Evolutionary conservation across 2,113 vertebrate species (phyloP), one percentile per base, ranked within the genome.

Genomic region (Oryzias curvinotus): DNA sequence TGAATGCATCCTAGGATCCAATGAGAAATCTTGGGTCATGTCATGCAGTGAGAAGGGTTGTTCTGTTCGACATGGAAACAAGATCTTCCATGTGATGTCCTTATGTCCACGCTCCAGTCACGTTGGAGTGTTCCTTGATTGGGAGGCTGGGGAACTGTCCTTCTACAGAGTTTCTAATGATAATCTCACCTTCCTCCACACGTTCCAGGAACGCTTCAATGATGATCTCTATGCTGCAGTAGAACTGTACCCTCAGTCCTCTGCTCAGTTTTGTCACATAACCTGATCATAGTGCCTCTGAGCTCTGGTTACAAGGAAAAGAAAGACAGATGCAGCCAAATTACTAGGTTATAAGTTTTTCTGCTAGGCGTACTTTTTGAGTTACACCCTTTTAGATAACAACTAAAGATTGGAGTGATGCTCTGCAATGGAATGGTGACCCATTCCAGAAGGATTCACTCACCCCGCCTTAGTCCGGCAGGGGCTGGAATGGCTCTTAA

Each of bases 51-150:
- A 52, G 4, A 19, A 63, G 0, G 78, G 74, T 14, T 81, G 25
- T 50, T 74, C 46, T 18, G 57, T 56, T 43, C 0, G 1, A 18
- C 56, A 75, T 15, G 0, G 6, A 13, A 44, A 30, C 0, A 0
- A 64, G 0, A 26, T 0, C 0, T 1, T 25, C 5, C 1, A 1
- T 3, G 19, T 69, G 0, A 0, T 57, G 0, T 62, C 62, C n/a
- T 12, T 26, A 0, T 5, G 21, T 3, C 57, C 54, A 0, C 69
- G 65, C 14, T 75, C 8, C 16, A 77, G 0, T 64, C 62, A 52
- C 15, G n/a, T 80, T 3, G 85, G 69, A 4, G 55, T 87, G 16
- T 83, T 80, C 62, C 65, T 89, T 28, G 82, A 85, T 3, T 15
- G 8, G 14, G 43, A 65, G 1, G 67, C 53, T 1, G 65, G 57